Evolutionary conservation across 2,888 invertebrate species (phyloP), one percentile per base, ranked within the genome.

Genomic region (Gastracanthus pulcherrimus): DNA sequence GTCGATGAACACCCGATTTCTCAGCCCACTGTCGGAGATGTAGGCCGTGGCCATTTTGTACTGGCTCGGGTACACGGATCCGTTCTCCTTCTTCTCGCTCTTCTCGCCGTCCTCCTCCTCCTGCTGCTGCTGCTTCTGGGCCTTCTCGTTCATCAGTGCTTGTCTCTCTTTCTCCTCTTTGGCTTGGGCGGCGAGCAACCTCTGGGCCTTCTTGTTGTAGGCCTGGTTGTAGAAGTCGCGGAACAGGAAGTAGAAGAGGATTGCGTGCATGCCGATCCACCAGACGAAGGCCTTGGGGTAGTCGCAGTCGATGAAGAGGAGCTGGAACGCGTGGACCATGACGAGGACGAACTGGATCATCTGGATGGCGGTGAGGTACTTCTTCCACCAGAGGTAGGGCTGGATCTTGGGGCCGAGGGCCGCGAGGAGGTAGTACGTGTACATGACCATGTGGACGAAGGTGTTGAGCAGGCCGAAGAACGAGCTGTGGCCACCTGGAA

Each of bases 381-480:
- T 97, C 93, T 98, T 98, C 98, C 98, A 98, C 98, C 98, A 98
- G 76, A 98, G 94, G 91, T 96, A 98, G 88, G 95, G 96, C 91
- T 97, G 97, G 83, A 97, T 94, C 82, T 94, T 93, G 0, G 98
- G 98, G 29, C 98, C 98, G 85, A 98, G 93, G 0, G 98, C 98
- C 0, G 98, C 96, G 87, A 98, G 92, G 90, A 98, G 92, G 88
- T 98, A 98, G 92, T 98, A 98, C 0, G 95, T 94, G 92, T 98
- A 98, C 98, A 98, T 98, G 80, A 98, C 93, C 85, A 98, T 96
- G 92, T 98, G 98, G 3, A 98, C 98, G 90, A 98, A 98, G 0
- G 98, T 97, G 92, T 98, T 98, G 82, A 98, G 92, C 92, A 98
- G 94, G 2, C 98, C 97, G 90, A 98, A 98, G 94, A 98, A 98